Percentiles rank a stretch among this genome's conserved stretches.
Conservation (phyloP, 2,113 vertebrate genomes). For the Fulmarus glacialis region DNA sequence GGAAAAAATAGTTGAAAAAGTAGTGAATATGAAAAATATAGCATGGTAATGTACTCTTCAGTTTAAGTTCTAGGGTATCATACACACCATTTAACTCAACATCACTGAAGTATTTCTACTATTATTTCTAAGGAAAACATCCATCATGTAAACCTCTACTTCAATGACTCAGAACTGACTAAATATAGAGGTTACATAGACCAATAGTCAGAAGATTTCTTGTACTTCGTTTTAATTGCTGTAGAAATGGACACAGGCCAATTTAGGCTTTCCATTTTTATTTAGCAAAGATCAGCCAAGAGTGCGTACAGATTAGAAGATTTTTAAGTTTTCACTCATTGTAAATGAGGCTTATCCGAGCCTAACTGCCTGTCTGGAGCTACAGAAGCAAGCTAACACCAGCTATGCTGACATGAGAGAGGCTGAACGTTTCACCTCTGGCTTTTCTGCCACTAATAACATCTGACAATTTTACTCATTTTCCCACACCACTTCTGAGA, state of each 20-base stretch:
- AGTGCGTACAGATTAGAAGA: neutral
- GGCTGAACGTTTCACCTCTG: neutral
- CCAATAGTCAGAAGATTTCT: neutral
- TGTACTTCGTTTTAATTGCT: neutral
- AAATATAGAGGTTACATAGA: neutral
- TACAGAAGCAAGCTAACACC: neutral
- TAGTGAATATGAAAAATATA: neutral
- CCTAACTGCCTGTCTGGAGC: neutral
- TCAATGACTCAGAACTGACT: neutral
- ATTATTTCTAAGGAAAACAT: neutral
- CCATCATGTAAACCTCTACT: neutral
- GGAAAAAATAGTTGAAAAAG: neutral
- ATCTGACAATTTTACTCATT: neutral
- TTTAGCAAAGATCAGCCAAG: neutral
- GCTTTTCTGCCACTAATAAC: neutral
- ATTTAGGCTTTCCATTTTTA: neutral
- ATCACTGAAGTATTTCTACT: neutral
- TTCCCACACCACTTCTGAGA: neutral
- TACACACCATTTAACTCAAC: neutral
- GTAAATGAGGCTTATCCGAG: rapidly evolving
- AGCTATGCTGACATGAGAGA: neutral
- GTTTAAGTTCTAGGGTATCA: neutral
- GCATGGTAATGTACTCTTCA: neutral
- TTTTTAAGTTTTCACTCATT: neutral
- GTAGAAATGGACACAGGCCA: neutral